A percentile compares a stretch with the other conserved stretches of the same genome.
Evolutionary conservation across 2,797 vertebrate genomes (phyloP).

Genomic region (Myotis planiceps): DNA sequence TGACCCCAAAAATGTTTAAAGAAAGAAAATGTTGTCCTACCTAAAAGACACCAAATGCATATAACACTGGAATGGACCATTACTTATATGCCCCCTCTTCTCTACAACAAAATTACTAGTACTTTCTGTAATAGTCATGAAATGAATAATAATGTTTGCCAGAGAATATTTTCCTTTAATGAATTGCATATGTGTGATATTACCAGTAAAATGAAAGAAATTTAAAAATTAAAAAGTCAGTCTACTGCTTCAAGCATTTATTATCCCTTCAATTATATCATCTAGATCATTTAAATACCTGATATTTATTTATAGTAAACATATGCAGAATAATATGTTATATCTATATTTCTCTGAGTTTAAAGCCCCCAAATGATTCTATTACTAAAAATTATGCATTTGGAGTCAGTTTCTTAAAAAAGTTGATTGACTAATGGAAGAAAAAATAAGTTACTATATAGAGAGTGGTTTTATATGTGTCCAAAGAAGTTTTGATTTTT

Average conservation of each 20-base stretch:
- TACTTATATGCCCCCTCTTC: background rate
- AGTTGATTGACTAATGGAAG: background rate
- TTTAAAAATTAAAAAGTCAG: background rate
- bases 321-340: background rate
- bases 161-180: background rate
- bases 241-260: background rate
- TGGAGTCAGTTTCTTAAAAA: background rate
- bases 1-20: background rate
- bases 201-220: background rate
- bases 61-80: background rate
- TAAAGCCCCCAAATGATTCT: background rate
- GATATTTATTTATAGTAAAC: background rate
- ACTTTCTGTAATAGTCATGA: background rate
- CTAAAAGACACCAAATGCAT: background rate
- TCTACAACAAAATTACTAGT: background rate
- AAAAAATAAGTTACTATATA: background rate
- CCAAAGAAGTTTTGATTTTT: background rate
- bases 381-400: background rate
- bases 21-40: background rate
- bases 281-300: background rate
- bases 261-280: background rate
- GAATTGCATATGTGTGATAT: background rate
- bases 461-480: background rate
- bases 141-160: background rate
- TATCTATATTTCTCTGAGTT: background rate